phyloP scores from a whole-genome alignment of 2,113 vertebrate genomes.

The Phaethon lepturus region DNA sequence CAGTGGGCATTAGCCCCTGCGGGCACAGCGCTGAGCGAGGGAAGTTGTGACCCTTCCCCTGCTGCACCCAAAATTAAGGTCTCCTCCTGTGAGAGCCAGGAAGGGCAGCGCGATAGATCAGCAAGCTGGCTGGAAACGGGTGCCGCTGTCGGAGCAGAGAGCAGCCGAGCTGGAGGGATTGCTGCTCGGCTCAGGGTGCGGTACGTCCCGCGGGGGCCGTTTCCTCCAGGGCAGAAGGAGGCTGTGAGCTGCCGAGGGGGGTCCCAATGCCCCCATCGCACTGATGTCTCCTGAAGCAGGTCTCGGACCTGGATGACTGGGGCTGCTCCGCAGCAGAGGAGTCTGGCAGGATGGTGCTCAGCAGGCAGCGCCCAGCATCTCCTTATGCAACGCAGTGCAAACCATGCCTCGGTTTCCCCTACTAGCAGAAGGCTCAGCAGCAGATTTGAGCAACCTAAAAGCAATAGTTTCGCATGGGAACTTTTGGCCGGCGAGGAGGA shows the following conservation, averaged over 20 bases:
- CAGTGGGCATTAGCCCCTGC: rapidly evolving
- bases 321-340: not conserved
- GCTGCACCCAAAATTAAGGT: not conserved
- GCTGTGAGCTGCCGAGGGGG: not conserved
- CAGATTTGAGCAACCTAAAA: not conserved
- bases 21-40: rapidly evolving
- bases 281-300: not conserved
- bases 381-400: rapidly evolving
- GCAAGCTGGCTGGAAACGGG: not conserved
- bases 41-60: not conserved
- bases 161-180: rapidly evolving
- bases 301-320: not conserved
- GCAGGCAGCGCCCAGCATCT: not conserved
- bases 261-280: not conserved
- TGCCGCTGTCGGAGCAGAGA: not conserved
- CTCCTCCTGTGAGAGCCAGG: not conserved
- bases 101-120: not conserved
- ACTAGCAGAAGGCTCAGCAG: not conserved
- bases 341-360: not conserved
- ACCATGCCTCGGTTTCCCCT: not conserved
- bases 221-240: not conserved
- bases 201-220: rapidly evolving
- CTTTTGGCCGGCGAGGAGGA: not conserved
- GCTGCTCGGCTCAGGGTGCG: not conserved
- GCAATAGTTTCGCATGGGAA: not conserved